Evolutionary conservation across 2,888 invertebrate genomes (phyloP).

Genomic region (Phasia obesa): DNA sequence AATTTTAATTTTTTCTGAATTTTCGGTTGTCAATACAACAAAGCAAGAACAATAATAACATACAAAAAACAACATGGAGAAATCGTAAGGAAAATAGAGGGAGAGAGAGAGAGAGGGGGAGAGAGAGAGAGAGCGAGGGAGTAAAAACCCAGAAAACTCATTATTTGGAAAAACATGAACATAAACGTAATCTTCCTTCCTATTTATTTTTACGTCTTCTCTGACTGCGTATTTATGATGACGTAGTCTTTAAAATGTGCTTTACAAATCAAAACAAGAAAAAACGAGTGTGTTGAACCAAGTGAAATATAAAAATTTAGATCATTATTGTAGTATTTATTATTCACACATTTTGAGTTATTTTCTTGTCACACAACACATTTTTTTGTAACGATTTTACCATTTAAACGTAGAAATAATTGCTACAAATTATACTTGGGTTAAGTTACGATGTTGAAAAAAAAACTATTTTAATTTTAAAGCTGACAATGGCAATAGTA

Average conservation of each 20-base stretch:
- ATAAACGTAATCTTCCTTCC: background rate
- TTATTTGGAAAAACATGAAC: background rate
- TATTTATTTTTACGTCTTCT: background rate
- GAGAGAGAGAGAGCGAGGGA: too few species aligned
- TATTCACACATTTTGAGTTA: slow-evolving; percentile 39
- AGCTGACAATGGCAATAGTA: too few species aligned
- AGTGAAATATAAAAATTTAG: slow-evolving; percentile 2
- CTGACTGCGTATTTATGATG: too few species aligned
- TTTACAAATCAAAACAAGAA: background rate
- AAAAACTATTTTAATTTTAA: too few species aligned
- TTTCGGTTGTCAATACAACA: too few species aligned
- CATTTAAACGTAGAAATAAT: background rate
- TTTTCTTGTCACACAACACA: background rate
- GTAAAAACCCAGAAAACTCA: too few species aligned
- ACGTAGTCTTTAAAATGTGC: too few species aligned
- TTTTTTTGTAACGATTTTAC: slow-evolving; percentile 1
- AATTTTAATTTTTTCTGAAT: too few species aligned
- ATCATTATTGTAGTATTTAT: slow-evolving; percentile 16
- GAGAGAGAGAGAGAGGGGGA: too few species aligned
- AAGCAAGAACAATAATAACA: background rate
- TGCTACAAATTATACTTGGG: too few species aligned
- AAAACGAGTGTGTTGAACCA: slow-evolving; percentile 9
- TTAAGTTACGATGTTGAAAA: too few species aligned
- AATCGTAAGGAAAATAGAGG: background rate
- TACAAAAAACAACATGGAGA: too few species aligned